Evolutionary conservation across 1,140 invertebrate species (phyloP).

Genomic region (Hermatobates lingyangjiaoensis): DNA sequence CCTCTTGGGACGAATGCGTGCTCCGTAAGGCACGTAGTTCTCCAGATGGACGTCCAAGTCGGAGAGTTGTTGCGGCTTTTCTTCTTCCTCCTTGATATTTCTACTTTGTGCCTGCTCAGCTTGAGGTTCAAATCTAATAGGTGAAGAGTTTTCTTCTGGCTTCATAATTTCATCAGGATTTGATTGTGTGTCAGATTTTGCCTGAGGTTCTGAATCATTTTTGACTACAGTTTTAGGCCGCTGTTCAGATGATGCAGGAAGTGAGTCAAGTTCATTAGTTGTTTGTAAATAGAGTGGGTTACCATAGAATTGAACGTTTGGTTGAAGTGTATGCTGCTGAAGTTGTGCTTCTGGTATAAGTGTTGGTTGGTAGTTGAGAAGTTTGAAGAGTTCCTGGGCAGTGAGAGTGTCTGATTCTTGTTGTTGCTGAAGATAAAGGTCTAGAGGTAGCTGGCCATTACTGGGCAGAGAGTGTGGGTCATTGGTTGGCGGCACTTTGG

Average conservation of each 20-base stretch:
- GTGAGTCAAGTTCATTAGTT: neutral
- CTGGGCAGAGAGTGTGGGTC: constrained; percentile 26
- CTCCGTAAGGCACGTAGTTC: neutral
- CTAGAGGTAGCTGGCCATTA: constrained; percentile 23
- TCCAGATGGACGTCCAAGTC: neutral
- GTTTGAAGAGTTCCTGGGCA: constrained; percentile 31
- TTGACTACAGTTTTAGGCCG: constrained; percentile 3
- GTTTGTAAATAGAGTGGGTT: constrained; percentile 17
- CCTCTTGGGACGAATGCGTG: constrained; percentile 5
- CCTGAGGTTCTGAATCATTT: neutral
- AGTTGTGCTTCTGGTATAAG: constrained; percentile 25
- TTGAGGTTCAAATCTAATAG: constrained; percentile 6
- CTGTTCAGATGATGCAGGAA: constrained; percentile 1
- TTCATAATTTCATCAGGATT: neutral
- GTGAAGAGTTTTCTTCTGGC: constrained; percentile 8
- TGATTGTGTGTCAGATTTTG: neutral
- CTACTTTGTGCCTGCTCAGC: neutral
- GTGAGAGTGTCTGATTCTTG: constrained; percentile 23
- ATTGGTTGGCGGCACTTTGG: constrained; percentile 23
- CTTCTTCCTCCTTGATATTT: neutral
- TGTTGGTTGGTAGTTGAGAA: constrained; percentile 24
- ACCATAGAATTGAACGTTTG: constrained; percentile 10
- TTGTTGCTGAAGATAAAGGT: constrained; percentile 17
- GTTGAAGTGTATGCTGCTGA: constrained; percentile 28
- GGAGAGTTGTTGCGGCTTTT: neutral